A percentile compares a stretch with the other conserved stretches of the same genome.
Conservation (phyloP, 2,888 invertebrate genomes). For the Aleiodes testaceus region DNA sequence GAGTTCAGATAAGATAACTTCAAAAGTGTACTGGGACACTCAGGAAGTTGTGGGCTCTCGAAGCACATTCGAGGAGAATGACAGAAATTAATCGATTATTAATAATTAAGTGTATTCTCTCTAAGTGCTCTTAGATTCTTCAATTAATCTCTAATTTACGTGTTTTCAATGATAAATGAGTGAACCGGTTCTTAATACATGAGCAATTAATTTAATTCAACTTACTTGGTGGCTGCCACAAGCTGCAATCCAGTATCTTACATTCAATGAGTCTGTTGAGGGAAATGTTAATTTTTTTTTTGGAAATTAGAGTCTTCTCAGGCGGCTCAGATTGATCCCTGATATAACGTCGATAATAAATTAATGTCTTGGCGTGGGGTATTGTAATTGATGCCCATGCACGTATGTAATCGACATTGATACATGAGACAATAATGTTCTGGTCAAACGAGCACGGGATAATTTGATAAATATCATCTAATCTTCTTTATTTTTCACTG, state of each 20-base stretch:
- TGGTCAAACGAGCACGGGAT: slow-evolving; percentile 4
- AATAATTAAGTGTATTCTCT: slow-evolving; percentile 1
- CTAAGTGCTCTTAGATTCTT: slow-evolving; percentile 2
- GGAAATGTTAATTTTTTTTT: slow-evolving; percentile 56
- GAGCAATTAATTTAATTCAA: slow-evolving; percentile 1
- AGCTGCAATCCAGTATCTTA: slow-evolving; percentile 52
- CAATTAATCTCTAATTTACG: not conserved
- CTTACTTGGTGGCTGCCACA: slow-evolving; percentile 55
- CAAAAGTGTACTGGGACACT: not conserved
- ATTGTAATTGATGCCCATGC: slow-evolving; percentile 61
- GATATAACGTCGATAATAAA: slow-evolving; percentile 59
- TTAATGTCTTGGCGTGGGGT: slow-evolving; percentile 60
- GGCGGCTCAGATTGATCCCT: slow-evolving; percentile 52
- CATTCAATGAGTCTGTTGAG: slow-evolving; percentile 50
- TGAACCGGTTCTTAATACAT: not conserved
- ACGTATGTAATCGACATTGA: slow-evolving; percentile 66
- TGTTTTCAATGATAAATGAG: not conserved
- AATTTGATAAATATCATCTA: slow-evolving; percentile 20
- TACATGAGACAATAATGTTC: slow-evolving; percentile 56
- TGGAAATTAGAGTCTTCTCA: slow-evolving; percentile 39
- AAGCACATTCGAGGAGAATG: slow-evolving; percentile 19
- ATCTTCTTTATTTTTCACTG: slow-evolving; percentile 16
- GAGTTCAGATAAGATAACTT: slow-evolving; percentile 39
- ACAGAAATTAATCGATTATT: slow-evolving; percentile 21
- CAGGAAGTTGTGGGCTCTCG: slow-evolving; percentile 39